Evolutionary conservation across 2,797 vertebrate genomes (phyloP).

Genomic region (Sandelia bainsii): DNA sequence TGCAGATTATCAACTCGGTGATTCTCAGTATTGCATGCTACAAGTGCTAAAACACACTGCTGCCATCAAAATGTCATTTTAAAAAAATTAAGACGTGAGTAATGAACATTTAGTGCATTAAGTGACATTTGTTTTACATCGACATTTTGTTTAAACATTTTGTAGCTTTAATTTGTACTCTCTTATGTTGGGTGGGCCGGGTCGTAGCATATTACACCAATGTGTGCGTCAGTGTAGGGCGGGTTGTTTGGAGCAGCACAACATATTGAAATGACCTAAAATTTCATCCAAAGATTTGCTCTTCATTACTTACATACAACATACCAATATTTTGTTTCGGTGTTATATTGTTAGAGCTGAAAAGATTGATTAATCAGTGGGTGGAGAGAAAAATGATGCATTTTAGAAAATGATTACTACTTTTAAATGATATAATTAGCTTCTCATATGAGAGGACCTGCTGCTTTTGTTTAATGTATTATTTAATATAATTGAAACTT

Average conservation of each 20-base stretch:
- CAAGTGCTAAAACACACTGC: background rate
- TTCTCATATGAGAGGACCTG: background rate
- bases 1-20: background rate
- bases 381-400: background rate
- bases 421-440: background rate
- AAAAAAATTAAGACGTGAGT: background rate
- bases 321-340: background rate
- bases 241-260: background rate
- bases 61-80: background rate
- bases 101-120: background rate
- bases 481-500: no score
- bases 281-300: background rate
- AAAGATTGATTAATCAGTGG: no score
- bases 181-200: background rate
- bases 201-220: background rate
- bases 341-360: background rate
- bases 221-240: slow-evolving; percentile 13
- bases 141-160: no score
- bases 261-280: background rate
- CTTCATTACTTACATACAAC: background rate
- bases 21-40: background rate
- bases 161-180: background rate
- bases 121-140: no score
- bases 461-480: background rate
- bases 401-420: background rate